Evolutionary conservation across 2,888 invertebrate species (phyloP).

Genomic region (Minunthozetes semirufus): DNA sequence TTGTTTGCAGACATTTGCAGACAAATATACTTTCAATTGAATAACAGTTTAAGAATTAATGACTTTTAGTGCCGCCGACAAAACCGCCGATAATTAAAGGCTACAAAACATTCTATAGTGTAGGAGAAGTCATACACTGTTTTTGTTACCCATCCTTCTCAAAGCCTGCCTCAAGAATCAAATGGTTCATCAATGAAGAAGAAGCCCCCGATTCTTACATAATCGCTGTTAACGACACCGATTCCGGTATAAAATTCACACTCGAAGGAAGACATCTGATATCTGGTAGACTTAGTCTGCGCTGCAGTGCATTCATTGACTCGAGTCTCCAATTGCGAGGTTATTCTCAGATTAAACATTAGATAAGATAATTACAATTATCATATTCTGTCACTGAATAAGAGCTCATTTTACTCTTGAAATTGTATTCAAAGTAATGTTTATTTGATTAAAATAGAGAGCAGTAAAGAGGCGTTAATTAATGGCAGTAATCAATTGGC

Average conservation of each 20-base stretch:
- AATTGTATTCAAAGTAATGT: neutral
- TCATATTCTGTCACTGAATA: neutral
- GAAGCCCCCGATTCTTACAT: slow-evolving; percentile 9
- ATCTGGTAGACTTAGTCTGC: neutral
- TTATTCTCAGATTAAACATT: neutral
- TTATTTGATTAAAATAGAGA: neutral
- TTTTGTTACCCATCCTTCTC: neutral
- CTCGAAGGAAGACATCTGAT: neutral
- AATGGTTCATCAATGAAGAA: slow-evolving; percentile 35
- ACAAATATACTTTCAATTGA: neutral
- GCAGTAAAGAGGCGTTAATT: neutral
- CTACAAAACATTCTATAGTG: slow-evolving; percentile 10
- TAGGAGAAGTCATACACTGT: slow-evolving; percentile 28
- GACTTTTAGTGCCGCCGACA: slow-evolving; percentile 29
- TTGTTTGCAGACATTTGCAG: neutral
- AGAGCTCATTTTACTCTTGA: neutral
- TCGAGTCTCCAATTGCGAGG: slow-evolving; percentile 8
- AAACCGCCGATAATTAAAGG: slow-evolving; percentile 28
- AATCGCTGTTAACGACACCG: neutral
- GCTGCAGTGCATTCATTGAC: slow-evolving; percentile 21
- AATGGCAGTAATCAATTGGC: slow-evolving; percentile 1
- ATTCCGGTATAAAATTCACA: slow-evolving; percentile 4
- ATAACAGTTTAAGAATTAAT: neutral
- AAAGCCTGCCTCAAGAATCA: neutral
- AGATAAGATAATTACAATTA: neutral